Evolutionary conservation across 2,888 invertebrate genomes (phyloP), one percentile per base, ranked within the genome.

Genomic region (Ophonus ardosiacus): DNA sequence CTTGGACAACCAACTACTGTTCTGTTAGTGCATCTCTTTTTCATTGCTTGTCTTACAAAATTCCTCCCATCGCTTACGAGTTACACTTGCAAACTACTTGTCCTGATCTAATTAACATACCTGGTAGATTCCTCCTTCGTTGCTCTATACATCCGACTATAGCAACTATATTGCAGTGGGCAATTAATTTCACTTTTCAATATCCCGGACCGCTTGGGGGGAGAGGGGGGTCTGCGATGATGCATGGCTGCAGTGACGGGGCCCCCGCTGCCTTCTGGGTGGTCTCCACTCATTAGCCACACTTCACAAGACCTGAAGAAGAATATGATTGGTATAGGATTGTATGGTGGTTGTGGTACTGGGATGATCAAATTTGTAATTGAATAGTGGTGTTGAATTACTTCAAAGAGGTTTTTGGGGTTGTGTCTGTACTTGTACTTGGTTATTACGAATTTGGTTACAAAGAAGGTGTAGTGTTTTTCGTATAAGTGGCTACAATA

Each of bases 231-330:
- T 59, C 59, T 59, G 43, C 24, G 84, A 84, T 84, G 84, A 84
- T 84, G 80, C 85, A 85, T 85, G 85, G 85, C 85, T 24, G 68
- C 10, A 65, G 71, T 65, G 85, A 80, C 80, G 71, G 65, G 85
- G 80, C 85, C 85, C 80, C 85, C 85, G 85, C 80, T 85, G 63
- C 85, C 80, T 85, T 85, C 85, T 85, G 85, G 85, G 85, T 85
- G 85, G 85, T 85, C 85, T 85, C 80, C 59, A 85, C 85, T 85
- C 85, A 85, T 85, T 85, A 85, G 80, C 79, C 80, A 85, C 85
- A 85, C 85, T 80, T 56, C 74, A 59, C 40, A 59, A 38, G 43
- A n/a, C 21, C 56, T 17, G 63, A 18, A 51, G 43, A 13, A 31
- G 31, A 51, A 13, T 51, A 51, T 51, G 43, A 51, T 51, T 51